Base-by-base conservation (phyloP, 2,797 vertebrate species). In the Myotis myotis region DNA sequence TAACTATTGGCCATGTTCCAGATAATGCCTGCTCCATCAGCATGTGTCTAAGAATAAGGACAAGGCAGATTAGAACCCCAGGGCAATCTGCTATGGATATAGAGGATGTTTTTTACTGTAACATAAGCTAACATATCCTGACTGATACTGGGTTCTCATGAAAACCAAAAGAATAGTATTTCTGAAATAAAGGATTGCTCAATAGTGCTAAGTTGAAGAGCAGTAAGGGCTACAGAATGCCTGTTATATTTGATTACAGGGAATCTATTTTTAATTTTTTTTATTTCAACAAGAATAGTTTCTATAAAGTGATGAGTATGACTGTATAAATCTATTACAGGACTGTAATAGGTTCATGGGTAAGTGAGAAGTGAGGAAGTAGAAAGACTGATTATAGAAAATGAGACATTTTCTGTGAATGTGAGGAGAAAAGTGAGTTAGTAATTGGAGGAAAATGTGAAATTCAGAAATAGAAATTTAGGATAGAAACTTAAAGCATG, bases 101-200 rank as follows among this genome's bases (percentile, higher is more conserved):
- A 80, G 20, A 72, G 12, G 12, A 16, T 84, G 22, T 62, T 93
- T 72, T 75, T 10, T 44, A 53, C 20, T 66, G 13, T 64, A 85
- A 4, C 30, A 57, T 64, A 83, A 44, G 15, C 0, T 80, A 49
- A 90, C 33, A 1, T 23, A 44, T 22, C 13, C 19, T 60, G 33
- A 89, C 5, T 74, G 28, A 86, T 64, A 64, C 36, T 79, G 4
- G n/a, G 28, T n/a, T 89, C 62, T 55, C 4, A 33, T 57, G 36
- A 93, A 93, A 89, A 75, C 2, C 41, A 87, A 84, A 93, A 28
- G 51, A 94, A 90, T 36, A 62, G 17, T 82, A 33, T 66, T 82
- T 66, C 57, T 53, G 64, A 38, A 89, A 87, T 51, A 91, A 47
- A 86, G 6, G 8, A 86, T 55, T 22, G 3, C 41, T 83, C 23